phyloP scores from a whole-genome alignment of 2,797 vertebrate genomes.

The Molossus alvarezi region DNA sequence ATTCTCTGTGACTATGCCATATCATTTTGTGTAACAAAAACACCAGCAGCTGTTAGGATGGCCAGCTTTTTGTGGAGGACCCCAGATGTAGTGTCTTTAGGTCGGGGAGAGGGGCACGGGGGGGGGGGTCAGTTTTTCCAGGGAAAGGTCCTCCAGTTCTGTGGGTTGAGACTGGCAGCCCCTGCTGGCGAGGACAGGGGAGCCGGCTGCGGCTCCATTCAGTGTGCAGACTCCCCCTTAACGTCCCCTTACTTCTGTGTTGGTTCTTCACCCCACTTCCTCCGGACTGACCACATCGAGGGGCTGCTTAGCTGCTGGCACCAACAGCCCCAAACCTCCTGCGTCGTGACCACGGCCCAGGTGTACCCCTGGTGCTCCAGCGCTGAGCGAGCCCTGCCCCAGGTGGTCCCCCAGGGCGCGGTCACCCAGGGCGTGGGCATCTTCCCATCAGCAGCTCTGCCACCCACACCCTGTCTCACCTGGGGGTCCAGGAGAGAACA shows the following conservation, averaged over 20 bases:
- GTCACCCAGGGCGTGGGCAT: no score
- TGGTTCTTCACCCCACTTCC: not conserved
- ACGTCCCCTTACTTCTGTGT: not conserved
- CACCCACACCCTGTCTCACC: not conserved
- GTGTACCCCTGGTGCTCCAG: no score
- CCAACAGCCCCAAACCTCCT: not conserved
- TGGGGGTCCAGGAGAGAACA: not conserved
- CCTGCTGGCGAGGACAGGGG: not conserved
- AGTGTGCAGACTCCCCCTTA: not conserved
- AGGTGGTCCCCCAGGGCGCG: no score
- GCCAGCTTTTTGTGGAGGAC: no score
- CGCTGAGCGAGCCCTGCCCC: no score
- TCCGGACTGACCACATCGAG: not conserved
- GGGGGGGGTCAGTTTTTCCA: not conserved
- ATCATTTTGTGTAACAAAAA: not conserved
- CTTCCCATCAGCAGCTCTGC: not conserved
- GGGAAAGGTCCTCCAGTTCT: not conserved
- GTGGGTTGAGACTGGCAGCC: not conserved
- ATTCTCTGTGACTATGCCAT: not conserved
- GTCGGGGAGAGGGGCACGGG: not conserved
- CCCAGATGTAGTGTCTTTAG: not conserved
- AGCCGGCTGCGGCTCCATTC: not conserved
- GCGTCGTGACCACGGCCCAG: not conserved
- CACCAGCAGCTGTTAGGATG: not conserved
- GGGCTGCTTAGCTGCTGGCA: not conserved